Evolutionary conservation across 2,113 vertebrate genomes (phyloP).

Genomic region (Phycodurus eques): DNA sequence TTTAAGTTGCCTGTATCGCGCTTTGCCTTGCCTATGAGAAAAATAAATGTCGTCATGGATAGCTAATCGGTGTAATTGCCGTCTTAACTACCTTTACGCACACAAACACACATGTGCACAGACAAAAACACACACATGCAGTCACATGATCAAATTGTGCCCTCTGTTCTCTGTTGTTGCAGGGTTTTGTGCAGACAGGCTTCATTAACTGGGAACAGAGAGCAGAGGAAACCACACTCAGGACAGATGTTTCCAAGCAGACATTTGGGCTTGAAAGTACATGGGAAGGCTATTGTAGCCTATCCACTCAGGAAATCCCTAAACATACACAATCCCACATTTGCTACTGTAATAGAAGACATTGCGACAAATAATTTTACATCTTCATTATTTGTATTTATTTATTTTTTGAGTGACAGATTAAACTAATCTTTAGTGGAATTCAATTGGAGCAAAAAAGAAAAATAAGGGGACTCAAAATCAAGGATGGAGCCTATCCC

Average conservation of each 20-base stretch:
- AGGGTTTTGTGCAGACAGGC: slow-evolving; percentile 35
- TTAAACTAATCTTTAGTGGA: not conserved
- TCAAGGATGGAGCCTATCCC: too few relatives aligned
- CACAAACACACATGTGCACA: slow-evolving; percentile 13
- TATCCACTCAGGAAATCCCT: slow-evolving; percentile 27
- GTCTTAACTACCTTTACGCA: slow-evolving; percentile 16
- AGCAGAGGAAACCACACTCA: slow-evolving; percentile 39
- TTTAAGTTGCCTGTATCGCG: slow-evolving; percentile 25
- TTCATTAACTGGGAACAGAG: slow-evolving; percentile 48
- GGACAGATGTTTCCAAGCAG: slow-evolving; percentile 54
- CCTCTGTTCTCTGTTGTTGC: not conserved
- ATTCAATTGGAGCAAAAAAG: not conserved
- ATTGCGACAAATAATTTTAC: slow-evolving; percentile 6
- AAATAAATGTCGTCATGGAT: slow-evolving; percentile 61
- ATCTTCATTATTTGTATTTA: too few relatives aligned
- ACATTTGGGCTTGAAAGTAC: slow-evolving; percentile 20
- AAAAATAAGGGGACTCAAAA: not conserved
- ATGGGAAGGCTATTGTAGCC: slow-evolving; percentile 9
- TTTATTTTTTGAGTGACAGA: not conserved
- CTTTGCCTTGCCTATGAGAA: slow-evolving; percentile 33
- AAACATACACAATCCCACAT: slow-evolving; percentile 12
- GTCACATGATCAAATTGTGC: slow-evolving; percentile 8
- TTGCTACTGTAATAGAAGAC: slow-evolving; percentile 7
- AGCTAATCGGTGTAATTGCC: slow-evolving; percentile 58
- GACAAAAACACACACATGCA: not conserved